Conservation (phyloP, 2,113 vertebrate genomes). For the Pedionomus torquatus region DNA sequence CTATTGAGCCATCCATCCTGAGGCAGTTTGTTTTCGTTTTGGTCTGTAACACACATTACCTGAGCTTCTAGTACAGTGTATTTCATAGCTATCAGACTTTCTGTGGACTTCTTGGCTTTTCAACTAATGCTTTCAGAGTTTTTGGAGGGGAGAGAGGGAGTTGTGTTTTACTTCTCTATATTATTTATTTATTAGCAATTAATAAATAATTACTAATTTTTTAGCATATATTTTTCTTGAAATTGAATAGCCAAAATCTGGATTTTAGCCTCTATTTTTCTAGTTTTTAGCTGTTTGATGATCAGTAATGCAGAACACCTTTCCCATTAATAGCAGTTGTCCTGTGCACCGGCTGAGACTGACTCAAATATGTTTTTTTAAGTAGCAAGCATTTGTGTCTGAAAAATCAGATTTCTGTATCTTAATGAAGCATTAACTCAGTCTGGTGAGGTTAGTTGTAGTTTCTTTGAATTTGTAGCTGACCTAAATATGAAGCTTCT, state of each 20-base stretch:
- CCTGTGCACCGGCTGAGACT: neutral
- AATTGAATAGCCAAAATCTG: neutral
- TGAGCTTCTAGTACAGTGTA: neutral
- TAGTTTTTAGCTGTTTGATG: neutral
- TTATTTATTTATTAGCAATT: too few relatives aligned
- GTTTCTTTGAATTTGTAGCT: neutral
- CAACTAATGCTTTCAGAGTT: neutral
- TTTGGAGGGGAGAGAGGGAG: neutral
- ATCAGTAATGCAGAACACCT: neutral
- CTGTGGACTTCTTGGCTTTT: neutral
- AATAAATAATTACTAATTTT: neutral
- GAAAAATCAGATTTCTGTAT: neutral
- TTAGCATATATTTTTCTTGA: neutral
- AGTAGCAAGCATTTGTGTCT: neutral
- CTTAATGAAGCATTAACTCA: neutral
- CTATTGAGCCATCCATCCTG: neutral
- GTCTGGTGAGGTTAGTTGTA: neutral
- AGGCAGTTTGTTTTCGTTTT: neutral
- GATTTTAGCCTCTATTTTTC: neutral
- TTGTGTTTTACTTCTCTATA: neutral
- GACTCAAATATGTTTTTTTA: neutral
- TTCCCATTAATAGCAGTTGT: neutral
- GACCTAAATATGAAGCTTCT: neutral
- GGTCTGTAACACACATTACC: neutral
- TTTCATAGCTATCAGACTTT: neutral